Conservation (phyloP, 2,797 vertebrate species). For the Sebastes vulpes region DNA sequence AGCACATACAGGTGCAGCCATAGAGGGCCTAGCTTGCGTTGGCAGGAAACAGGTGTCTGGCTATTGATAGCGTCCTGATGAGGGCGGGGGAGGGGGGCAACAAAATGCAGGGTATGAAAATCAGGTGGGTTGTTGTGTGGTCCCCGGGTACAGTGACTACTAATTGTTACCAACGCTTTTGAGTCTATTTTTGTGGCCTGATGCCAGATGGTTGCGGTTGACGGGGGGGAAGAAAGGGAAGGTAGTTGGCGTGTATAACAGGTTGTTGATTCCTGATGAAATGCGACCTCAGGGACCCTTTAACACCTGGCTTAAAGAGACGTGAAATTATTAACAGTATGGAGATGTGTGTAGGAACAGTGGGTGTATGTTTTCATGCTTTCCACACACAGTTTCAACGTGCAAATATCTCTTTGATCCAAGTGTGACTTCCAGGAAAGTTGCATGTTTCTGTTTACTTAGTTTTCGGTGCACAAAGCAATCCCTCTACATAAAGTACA, state of each 20-base stretch:
- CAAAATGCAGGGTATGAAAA: constrained; percentile 81
- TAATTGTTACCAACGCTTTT: constrained; percentile 87
- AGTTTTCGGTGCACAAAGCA: background rate
- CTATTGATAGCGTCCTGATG: constrained; percentile 88
- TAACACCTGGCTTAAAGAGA: constrained; percentile 76
- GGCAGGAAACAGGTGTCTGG: constrained; percentile 93
- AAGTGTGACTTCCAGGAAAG: constrained; percentile 64
- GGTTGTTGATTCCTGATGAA: constrained; percentile 80
- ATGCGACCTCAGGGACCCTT: constrained; percentile 65
- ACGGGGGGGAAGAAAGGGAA: constrained; percentile 42
- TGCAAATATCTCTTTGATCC: constrained; percentile 55
- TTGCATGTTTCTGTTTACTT: constrained; percentile 3
- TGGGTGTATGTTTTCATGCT: constrained; percentile 48
- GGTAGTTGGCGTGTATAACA: constrained; percentile 71
- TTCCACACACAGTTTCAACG: constrained; percentile 15
- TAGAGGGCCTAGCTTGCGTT: constrained; percentile 74
- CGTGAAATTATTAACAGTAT: constrained; percentile 55
- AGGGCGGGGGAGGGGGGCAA: constrained; percentile 67
- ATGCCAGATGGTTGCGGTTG: constrained; percentile 90
- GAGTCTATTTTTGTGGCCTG: constrained; percentile 87
- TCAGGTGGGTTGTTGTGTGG: constrained; percentile 87
- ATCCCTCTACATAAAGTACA: background rate
- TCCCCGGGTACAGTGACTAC: constrained; percentile 85
- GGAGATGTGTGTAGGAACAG: constrained; percentile 45
- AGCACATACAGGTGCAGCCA: constrained; percentile 86